These are phyloP conservation scores for Picus viridis DNA, from an alignment of 2,797 vertebrate species.

Conservation along the genomic window DNA sequence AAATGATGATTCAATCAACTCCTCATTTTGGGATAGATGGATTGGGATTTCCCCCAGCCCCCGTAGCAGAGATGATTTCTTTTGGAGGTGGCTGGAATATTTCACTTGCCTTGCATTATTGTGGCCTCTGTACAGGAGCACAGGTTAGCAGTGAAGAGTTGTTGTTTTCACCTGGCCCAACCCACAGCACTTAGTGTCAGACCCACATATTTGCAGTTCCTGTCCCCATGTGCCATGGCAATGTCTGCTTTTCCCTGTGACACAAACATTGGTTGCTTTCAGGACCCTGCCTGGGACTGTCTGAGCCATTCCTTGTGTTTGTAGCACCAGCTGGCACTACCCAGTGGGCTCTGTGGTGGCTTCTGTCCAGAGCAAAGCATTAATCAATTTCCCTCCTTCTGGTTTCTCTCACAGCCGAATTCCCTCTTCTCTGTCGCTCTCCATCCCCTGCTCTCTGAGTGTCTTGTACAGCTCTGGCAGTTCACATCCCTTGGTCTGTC, in stretches of 20 bases:
- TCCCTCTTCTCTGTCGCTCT: rapidly evolving
- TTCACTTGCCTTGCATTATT: neutral
- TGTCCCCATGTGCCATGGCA: neutral
- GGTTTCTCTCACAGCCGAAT: neutral
- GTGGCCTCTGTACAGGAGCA: neutral
- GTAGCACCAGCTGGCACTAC: neutral
- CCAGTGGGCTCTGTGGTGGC: neutral
- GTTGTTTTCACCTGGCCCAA: neutral
- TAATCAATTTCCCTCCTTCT: neutral
- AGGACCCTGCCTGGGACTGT: neutral
- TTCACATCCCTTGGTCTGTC: neutral
- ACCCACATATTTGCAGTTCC: neutral
- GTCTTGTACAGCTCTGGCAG: neutral
- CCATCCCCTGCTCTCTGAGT: neutral
- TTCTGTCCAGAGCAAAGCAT: neutral
- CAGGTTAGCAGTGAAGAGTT: neutral
- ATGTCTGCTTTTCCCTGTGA: neutral
- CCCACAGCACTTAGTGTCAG: neutral
- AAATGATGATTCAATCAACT: neutral
- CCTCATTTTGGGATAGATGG: neutral
- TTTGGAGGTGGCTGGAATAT: neutral
- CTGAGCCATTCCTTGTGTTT: neutral
- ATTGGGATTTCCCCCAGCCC: neutral
- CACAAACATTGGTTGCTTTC: neutral
- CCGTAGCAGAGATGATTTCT: neutral